Evolutionary conservation across 2,797 vertebrate species (phyloP), one percentile per base, ranked within the genome.

Genomic region (Rhynchotus rufescens): DNA sequence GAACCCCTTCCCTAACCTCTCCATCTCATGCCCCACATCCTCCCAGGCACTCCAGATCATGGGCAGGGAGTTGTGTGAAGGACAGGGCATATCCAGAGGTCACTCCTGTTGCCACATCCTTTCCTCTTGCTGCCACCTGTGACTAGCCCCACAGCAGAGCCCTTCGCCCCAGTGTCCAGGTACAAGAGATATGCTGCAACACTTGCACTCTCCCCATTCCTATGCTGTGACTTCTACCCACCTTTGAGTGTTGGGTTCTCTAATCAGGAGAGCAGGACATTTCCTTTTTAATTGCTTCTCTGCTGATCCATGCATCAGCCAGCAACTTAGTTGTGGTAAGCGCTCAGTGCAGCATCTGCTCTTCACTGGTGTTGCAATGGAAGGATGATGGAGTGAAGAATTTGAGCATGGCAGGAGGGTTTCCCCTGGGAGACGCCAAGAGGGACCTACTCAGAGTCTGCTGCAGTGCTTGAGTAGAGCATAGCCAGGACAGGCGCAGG

Each of bases 101-200:
- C 8, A 15, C 15, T 57, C 34, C 64, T 79, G 34, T 16, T 21
- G 69, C 51, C n/a, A 34, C 0, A 0, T 44, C 36, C 67, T 49
- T 81, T 40, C 49, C 20, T 34, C 25, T 38, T 71, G 51, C 51
- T 32, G 56, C 17, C 0, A 1, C 6, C 32, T 28, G 5, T 34
- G 26, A 26, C 61, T 66, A 80, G 20, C 10, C 44, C 34, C 23
- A 13, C 25, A 42, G 60, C 76, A 38, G 44, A 57, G 28, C 16
- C 26, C 49, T 75, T 81, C 80, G 15, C 38, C 15, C 0, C 0
- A 0, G 38, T 13, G 47, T 71, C 38, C 57, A 21, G 0, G 0
- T 16, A 44, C 14, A 32, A 28, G 23, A 44, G 62, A 22, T 28
- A 2, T 15, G 22, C 30, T 5, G 2, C 3, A 17, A 52, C 20